Evolutionary conservation across 2,888 invertebrate genomes (phyloP), one percentile per base, ranked within the genome.

Genomic region (Drosophila greeni): DNA sequence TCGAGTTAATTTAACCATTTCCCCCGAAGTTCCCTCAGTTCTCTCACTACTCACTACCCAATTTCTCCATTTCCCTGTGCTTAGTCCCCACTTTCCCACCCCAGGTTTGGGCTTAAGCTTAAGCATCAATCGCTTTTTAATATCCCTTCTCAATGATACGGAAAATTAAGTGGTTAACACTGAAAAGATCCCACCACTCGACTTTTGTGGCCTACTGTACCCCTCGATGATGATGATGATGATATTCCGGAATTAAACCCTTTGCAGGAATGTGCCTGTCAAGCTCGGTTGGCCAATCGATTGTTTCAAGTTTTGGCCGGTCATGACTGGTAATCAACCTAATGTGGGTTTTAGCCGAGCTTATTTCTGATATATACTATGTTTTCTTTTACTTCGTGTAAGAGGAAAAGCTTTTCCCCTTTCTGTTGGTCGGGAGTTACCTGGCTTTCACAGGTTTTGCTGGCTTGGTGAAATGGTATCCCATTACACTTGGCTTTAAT

Each of bases 121-220:
- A n/a, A 53, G 58, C 60, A 56, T 53, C 70, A 76, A 77, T 70
- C 52, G 73, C 66, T 66, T 75, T 78, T 77, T 66, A 77, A 80
- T 80, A 74, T 67, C 69, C 64, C 61, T 62, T 75, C 75, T 74
- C 75, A 78, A 78, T 80, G 78, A 75, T 68, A 75, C 78, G 78
- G 78, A 78, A 80, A 78, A 78, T 78, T 48, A 77, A 78, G 78
- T 78, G 78, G 81, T 80, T 80, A 78, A 64, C 75, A 76, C 76
- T 71, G 64, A 49, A 47, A 47, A 49, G 62, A 62, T 26, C 29
- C 52, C 49, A 43, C 9, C 45, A 49, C 40, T 39, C 9, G 3
- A n/a, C 31, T 37, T 42, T 64, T 58, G 56, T 47, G 24, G 12
- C 34, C 34, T 39, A 65, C 47, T 65, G 55, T 49, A 47, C 65